phyloP scores from a whole-genome alignment of 2,888 invertebrate genomes.

The Congeria kusceri region DNA sequence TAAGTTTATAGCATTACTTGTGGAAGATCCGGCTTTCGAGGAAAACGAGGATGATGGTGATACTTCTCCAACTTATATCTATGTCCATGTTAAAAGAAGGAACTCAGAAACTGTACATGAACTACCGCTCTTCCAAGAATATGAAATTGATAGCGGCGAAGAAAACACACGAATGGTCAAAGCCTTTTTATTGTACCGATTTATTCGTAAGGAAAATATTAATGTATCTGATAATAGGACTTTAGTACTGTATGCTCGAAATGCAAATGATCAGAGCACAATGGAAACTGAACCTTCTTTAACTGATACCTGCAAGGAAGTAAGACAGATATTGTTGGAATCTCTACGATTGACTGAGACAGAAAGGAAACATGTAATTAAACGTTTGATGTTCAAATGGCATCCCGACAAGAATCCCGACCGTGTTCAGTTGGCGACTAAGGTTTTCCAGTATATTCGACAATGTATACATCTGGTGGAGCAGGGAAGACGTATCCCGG shows the following conservation, averaged over 20 bases:
- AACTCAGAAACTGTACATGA: background rate
- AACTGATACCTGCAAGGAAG: conserved; percentile 46
- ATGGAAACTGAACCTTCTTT: conserved; percentile 3
- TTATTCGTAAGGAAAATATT: conserved; percentile 6
- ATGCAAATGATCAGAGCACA: background rate
- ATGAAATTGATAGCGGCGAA: conserved; percentile 40
- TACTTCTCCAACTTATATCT: conserved; percentile 16
- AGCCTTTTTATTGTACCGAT: conserved; percentile 35
- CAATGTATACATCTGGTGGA: conserved; percentile 46
- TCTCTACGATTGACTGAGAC: no score
- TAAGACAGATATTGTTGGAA: no score
- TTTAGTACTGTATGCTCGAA: background rate
- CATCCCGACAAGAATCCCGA: no score
- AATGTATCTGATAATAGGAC: background rate
- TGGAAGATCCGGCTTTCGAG: conserved; percentile 49
- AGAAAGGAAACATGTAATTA: no score
- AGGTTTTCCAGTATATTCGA: no score
- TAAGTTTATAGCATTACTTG: conserved; percentile 62
- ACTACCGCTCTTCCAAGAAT: conserved; percentile 30
- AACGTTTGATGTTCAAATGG: no score
- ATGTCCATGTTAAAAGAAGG: conserved; percentile 13
- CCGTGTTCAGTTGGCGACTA: no score
- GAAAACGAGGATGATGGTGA: conserved; percentile 15
- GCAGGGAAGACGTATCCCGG: conserved; percentile 53
- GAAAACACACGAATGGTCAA: conserved; percentile 8